Evolutionary conservation across 2,888 invertebrate genomes (phyloP).

Genomic region (Hoplodrina ambigua): DNA sequence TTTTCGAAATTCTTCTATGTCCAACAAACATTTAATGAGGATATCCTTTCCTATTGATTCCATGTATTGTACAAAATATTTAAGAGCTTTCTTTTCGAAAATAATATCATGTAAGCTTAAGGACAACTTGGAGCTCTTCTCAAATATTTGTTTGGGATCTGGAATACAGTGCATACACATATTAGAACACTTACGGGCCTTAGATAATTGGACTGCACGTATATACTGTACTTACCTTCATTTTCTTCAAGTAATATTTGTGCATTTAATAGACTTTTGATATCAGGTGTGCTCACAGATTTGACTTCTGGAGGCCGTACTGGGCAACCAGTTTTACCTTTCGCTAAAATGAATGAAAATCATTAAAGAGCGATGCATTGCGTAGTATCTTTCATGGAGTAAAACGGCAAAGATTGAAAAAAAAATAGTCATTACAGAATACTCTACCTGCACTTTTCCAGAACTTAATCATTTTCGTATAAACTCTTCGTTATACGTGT

Average conservation of each 20-base stretch:
- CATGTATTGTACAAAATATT: slow-evolving; percentile 96
- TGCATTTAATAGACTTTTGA: slow-evolving; percentile 72
- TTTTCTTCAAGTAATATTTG: slow-evolving; percentile 73
- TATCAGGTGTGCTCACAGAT: slow-evolving; percentile 64
- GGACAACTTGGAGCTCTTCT: slow-evolving; percentile 92
- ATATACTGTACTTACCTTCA: slow-evolving; percentile 76
- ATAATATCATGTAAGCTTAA: slow-evolving; percentile 94
- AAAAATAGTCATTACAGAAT: slow-evolving; percentile 18
- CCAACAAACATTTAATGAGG: slow-evolving; percentile 94
- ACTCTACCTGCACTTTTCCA: slow-evolving; percentile 93
- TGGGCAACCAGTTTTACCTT: slow-evolving; percentile 88
- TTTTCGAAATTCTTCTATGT: slow-evolving; percentile 92
- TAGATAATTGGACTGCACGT: slow-evolving; percentile 1
- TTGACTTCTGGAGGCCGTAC: slow-evolving; percentile 85
- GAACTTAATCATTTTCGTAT: slow-evolving; percentile 93
- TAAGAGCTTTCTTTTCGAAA: slow-evolving; percentile 94
- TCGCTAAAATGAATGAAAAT: slow-evolving; percentile 78
- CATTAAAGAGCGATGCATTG: slow-evolving; percentile 24
- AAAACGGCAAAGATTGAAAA: slow-evolving; percentile 25
- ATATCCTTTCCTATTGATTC: slow-evolving; percentile 93
- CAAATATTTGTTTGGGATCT: slow-evolving; percentile 81
- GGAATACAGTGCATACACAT: slow-evolving; percentile 64
- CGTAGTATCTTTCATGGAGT: slow-evolving; percentile 5
- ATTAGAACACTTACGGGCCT: slow-evolving; percentile 21
- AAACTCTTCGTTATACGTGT: slow-evolving; percentile 61